These are phyloP conservation scores for Anableps anableps DNA, from an alignment of 2,797 vertebrate genomes.

Conservation along the genomic window DNA sequence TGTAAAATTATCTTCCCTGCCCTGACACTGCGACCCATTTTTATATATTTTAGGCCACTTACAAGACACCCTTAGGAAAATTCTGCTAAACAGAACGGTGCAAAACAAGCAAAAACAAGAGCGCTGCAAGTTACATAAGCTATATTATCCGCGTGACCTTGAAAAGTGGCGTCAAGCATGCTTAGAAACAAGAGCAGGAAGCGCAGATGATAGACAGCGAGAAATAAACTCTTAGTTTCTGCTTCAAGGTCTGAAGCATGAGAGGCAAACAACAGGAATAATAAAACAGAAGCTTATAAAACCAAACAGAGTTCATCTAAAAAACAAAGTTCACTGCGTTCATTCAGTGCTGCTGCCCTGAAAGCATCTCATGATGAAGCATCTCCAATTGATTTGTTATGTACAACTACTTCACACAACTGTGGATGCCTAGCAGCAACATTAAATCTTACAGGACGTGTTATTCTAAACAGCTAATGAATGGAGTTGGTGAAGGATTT, in stretches of 20 bases:
- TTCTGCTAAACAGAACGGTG: slow-evolving; percentile 37
- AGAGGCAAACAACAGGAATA: slow-evolving; percentile 22
- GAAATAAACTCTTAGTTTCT: slow-evolving; percentile 39
- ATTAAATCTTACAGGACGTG: slow-evolving; percentile 10
- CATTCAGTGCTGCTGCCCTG: slow-evolving; percentile 14
- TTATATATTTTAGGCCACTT: slow-evolving; percentile 51
- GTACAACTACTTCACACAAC: slow-evolving; percentile 5
- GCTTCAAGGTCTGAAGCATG: slow-evolving; percentile 19
- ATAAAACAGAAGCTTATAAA: slow-evolving; percentile 20
- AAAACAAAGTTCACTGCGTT: slow-evolving; percentile 23
- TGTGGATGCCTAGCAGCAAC: slow-evolving; percentile 17
- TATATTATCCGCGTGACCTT: slow-evolving; percentile 63
- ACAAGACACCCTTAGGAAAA: slow-evolving; percentile 50
- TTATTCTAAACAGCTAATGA: slow-evolving; percentile 18
- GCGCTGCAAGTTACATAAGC: slow-evolving; percentile 49
- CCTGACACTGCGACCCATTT: slow-evolving; percentile 43
- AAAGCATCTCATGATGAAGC: slow-evolving; percentile 21
- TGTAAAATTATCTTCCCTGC: slow-evolving; percentile 33
- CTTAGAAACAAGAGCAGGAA: slow-evolving; percentile 65
- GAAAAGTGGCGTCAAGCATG: slow-evolving; percentile 40
- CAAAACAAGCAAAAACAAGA: slow-evolving; percentile 53
- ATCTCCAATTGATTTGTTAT: slow-evolving; percentile 31
- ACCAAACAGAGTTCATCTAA: slow-evolving; percentile 16
- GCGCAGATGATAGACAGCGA: slow-evolving; percentile 60
- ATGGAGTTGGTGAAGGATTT: slow-evolving; percentile 11